Evolutionary conservation across 2,888 invertebrate species (phyloP).

Genomic region (Stenurella melanura): DNA sequence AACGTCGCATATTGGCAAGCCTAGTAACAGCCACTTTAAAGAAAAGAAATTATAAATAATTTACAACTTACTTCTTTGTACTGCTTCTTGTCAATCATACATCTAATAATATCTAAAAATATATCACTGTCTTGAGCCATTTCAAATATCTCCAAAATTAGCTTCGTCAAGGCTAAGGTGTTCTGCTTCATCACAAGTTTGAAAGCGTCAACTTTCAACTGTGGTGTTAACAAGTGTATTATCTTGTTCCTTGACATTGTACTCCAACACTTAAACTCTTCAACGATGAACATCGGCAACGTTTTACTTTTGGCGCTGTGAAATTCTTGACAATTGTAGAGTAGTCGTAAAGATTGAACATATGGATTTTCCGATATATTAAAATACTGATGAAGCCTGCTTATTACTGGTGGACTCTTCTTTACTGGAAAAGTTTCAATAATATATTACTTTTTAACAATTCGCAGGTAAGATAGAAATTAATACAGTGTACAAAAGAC

Average conservation of each 20-base stretch:
- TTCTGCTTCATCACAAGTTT: constrained; percentile 82
- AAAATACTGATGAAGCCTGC: constrained; percentile 69
- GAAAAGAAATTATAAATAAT: constrained; percentile 29
- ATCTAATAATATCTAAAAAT: constrained; percentile 79
- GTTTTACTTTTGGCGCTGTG: constrained; percentile 79
- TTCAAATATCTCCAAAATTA: constrained; percentile 80
- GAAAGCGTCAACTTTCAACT: constrained; percentile 84
- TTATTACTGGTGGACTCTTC: constrained; percentile 69
- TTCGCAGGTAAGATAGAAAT: no score
- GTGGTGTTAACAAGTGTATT: constrained; percentile 73
- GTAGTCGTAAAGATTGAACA: constrained; percentile 76
- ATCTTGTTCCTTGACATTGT: constrained; percentile 69
- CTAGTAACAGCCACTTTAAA: constrained; percentile 63
- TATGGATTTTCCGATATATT: constrained; percentile 76
- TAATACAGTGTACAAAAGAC: no score
- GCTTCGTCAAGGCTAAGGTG: constrained; percentile 78
- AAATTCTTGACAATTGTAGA: constrained; percentile 79
- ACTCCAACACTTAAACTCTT: constrained; percentile 77
- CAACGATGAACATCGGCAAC: constrained; percentile 79
- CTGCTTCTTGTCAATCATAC: constrained; percentile 75
- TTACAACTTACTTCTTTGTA: constrained; percentile 79
- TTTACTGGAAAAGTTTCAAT: constrained; percentile 65
- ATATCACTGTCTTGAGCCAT: constrained; percentile 78
- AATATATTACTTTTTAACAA: not conserved
- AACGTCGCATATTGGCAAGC: constrained; percentile 83